Base-by-base conservation (phyloP, 2,113 vertebrate species). In the Morone saxatilis region DNA sequence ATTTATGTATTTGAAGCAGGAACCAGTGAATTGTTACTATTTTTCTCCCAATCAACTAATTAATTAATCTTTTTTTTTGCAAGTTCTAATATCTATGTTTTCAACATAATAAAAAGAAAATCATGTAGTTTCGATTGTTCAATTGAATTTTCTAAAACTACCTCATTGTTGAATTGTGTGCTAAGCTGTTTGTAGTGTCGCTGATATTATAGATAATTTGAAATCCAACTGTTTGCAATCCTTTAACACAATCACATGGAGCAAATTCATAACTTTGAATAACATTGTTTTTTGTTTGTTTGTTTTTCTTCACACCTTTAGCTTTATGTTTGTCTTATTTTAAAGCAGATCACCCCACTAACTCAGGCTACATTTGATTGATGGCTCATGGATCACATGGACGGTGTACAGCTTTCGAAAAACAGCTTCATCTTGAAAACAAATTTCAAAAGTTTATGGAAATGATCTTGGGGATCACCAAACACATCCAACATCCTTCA, bases 371-470 rank as follows among this genome's bases (percentile, higher is more conserved):
- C 10, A 1, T 45, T 75, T 90, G 89, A 93, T 11, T 87, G 90
- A 82, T 86, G 85, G 76, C 60, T 67, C 13, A 5, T 7, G 22
- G 47, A 69, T 82, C 41, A 22, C 76, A 41, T 40, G n/a, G 54
- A 17, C 47, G 53, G 40, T 48, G 19, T 40, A 12, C 16, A 14
- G 20, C 31, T 43, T 72, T 63, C 68, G 68, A 70, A 85, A 85
- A 88, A 61, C 61, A 78, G 70, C 75, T 60, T 36, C 22, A 19
- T 76, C 53, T 67, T 47, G 48, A 88, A 89, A 89, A 79, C 73
- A 85, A 22, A 77, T 87, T 86, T 88, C 71, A 81, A 71, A 91
- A 66, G 83, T 88, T 50, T 85, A 86, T 88, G 86, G 31, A 88
- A 85, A 91, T 48, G 77, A 86, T 82, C 82, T 14, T 7, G 12